These are phyloP conservation scores for Crambe crambe DNA, from an alignment of 37 sponge, comb jelly and placozoan species.

Conservation along the genomic window DNA sequence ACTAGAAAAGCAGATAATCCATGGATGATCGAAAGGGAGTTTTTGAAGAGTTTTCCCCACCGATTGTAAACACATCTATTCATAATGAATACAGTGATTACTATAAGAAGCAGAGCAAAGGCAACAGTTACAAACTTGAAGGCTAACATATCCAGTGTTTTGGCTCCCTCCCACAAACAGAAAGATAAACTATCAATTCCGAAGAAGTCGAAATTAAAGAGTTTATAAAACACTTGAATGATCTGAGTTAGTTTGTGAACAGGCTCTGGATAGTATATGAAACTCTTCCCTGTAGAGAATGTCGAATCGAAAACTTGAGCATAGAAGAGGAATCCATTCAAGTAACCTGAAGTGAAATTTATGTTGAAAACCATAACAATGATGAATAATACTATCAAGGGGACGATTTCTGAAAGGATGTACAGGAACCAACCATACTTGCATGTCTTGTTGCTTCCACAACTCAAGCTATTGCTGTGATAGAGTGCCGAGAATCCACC, in stretches of 20 bases:
- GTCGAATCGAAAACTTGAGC: conserved; percentile 21
- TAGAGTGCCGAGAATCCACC: too few species aligned
- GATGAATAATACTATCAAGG: conserved; percentile 14
- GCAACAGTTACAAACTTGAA: conserved; percentile 42
- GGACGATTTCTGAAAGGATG: too few species aligned
- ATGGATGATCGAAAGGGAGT: conserved; percentile 19
- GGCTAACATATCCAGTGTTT: conserved; percentile 20
- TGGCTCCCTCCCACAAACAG: conserved; percentile 44
- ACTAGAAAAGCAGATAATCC: conserved; percentile 38
- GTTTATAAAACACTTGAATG: conserved; percentile 6
- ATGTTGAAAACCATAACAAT: conserved; percentile 29
- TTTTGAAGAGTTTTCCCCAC: neutral
- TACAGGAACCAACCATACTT: too few species aligned
- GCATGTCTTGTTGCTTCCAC: too few species aligned
- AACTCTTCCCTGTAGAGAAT: neutral
- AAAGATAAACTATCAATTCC: conserved; percentile 26
- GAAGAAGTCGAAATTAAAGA: conserved; percentile 46
- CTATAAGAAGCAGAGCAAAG: conserved; percentile 28
- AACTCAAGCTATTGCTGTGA: too few species aligned
- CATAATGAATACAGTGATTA: neutral
- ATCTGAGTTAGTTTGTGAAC: neutral
- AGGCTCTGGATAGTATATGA: neutral
- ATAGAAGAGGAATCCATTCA: conserved; percentile 36
- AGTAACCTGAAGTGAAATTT: conserved; percentile 33
- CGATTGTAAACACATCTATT: too few species aligned